Percentiles rank a stretch among this genome's conserved stretches.
Conservation (phyloP, 2,113 vertebrate genomes). For the Hippopotamus amphibius region DNA sequence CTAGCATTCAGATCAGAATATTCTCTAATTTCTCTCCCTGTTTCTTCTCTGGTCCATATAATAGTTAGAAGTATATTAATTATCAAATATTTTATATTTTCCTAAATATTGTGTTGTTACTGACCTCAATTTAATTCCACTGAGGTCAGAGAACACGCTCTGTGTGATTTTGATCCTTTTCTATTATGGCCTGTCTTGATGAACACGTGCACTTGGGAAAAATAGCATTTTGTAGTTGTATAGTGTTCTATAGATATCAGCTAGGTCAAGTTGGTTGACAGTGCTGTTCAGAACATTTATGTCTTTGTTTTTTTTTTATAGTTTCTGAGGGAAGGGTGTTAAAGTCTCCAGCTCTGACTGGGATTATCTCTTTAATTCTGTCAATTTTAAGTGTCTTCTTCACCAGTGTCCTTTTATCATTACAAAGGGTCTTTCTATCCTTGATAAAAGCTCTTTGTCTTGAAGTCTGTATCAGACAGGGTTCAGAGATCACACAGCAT, state of each 20-base stretch:
- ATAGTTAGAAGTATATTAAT: background rate
- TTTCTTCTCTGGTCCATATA: background rate
- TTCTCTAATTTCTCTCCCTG: background rate
- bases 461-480: background rate
- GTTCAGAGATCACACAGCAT: background rate
- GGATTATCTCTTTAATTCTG: background rate
- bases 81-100: background rate
- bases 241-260: background rate
- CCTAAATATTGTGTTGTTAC: background rate
- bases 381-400: slow-evolving; percentile 7
- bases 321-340: background rate
- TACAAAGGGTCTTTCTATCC: background rate
- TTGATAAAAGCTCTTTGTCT: background rate
- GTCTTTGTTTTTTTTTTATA: background rate
- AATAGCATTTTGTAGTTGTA: background rate
- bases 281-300: background rate
- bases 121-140: background rate
- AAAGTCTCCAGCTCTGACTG: background rate
- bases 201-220: background rate
- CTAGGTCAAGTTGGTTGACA: background rate
- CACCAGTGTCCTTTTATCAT: background rate
- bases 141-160: background rate
- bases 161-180: background rate
- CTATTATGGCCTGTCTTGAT: background rate
- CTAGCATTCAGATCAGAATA: background rate